Base-by-base conservation (phyloP, 2,797 vertebrate genomes). In the Antrozous pallidus region DNA sequence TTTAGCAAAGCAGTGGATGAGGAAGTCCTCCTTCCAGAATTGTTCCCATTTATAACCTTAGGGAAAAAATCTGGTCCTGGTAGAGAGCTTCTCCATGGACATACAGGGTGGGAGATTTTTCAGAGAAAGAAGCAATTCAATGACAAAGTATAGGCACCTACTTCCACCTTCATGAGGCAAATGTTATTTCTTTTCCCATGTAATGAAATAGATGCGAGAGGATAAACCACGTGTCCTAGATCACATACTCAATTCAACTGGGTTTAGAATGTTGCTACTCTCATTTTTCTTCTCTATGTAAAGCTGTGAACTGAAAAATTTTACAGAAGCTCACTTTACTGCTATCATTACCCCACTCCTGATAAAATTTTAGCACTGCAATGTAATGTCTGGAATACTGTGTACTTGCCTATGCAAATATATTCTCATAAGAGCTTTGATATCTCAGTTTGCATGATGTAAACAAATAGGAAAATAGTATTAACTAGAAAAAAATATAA, bases 121-220 rank as follows among this genome's bases (percentile, higher is more conserved):
- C 40, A 63, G 36, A 86, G 65, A 83, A 95, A 56, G 40, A 71
- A 69, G 45, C 51, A 85, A 14, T 93, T 95, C 42, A 63, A 26
- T 65, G 33, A 65, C 24, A 42, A 83, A 61, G 31, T 36, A 36
- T 22, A 28, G 17, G 4, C 24, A 56, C 28, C 31, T 40, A 8
- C 63, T 47, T 14, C 3, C 20, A 10, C 26, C 18, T 45, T 74
- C 2, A 2, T 22, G 3, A 81, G 73, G 17, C 36, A 88, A 77
- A 81, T 73, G 70, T 61, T 51, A 22, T 73, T 91, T 67, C 14
- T 49, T n/a, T 69, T 75, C 70, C 12, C 24, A 54, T 3, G 4
- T 24, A 58, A 54, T 73, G 16, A 17, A 47, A 26, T 18, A 42
- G 40, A 26, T 36, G 77, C 82, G 6, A 85, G 14, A 45, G 2